These are phyloP conservation scores for Schizaphis graminum DNA, from an alignment of 2,888 invertebrate species.

Conservation along the genomic window DNA sequence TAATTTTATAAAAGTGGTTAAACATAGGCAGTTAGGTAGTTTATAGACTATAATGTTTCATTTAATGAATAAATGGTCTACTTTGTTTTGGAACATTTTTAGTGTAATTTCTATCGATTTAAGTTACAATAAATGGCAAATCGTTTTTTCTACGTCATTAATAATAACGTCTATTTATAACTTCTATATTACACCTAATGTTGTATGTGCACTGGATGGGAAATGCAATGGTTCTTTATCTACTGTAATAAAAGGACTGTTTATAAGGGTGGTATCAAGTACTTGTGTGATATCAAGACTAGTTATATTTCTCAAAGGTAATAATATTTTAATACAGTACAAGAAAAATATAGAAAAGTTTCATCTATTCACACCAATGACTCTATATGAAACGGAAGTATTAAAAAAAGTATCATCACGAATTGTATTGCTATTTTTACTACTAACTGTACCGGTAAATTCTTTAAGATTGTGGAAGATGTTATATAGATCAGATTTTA, in stretches of 20 bases:
- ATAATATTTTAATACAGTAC: neutral
- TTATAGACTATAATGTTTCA: neutral
- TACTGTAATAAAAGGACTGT: neutral
- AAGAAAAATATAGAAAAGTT: neutral
- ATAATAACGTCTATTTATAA: neutral
- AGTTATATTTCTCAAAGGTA: neutral
- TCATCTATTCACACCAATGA: neutral
- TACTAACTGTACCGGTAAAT: slow-evolving; percentile 17
- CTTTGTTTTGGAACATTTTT: neutral
- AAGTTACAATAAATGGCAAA: neutral
- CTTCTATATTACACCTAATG: neutral
- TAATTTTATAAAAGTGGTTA: neutral
- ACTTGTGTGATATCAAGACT: slow-evolving; percentile 28
- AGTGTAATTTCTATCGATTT: neutral
- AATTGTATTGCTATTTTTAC: neutral
- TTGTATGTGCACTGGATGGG: neutral
- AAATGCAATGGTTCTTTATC: slow-evolving; percentile 4
- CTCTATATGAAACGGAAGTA: neutral
- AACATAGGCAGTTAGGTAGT: neutral
- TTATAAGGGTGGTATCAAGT: neutral
- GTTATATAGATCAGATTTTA: no score
- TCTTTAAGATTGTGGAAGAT: neutral
- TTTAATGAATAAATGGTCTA: neutral
- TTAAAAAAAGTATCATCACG: neutral
- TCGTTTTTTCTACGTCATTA: neutral